Evolutionary conservation across 2,888 invertebrate species (phyloP).

Genomic region (Autographa pulchrina): DNA sequence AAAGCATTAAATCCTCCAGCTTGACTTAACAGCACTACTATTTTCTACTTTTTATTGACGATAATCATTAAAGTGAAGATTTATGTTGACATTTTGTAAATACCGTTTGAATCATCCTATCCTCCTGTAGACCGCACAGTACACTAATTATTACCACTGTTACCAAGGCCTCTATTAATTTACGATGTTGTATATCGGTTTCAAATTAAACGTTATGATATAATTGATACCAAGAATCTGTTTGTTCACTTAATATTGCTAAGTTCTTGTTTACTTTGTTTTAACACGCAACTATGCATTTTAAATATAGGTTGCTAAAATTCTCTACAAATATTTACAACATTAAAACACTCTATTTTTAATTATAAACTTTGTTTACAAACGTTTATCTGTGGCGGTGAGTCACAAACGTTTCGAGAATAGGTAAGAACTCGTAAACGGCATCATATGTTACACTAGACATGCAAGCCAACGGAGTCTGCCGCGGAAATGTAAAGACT

Average conservation of each 20-base stretch:
- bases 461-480: slow-evolving; percentile 18
- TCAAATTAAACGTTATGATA: slow-evolving; percentile 25
- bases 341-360: slow-evolving; percentile 57
- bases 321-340: slow-evolving; percentile 24
- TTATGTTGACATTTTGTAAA: slow-evolving; percentile 59
- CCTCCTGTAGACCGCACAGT: slow-evolving; percentile 47
- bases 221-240: slow-evolving; percentile 24
- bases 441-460: slow-evolving; percentile 36
- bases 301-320: slow-evolving; percentile 21
- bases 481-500: slow-evolving; percentile 50
- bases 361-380: slow-evolving; percentile 51
- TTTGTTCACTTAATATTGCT: slow-evolving; percentile 17
- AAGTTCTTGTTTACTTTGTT: slow-evolving; percentile 34
- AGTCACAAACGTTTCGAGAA: slow-evolving; percentile 41
- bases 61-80: slow-evolving; percentile 52
- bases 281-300: neutral
- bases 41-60: slow-evolving; percentile 51
- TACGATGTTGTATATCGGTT: slow-evolving; percentile 19
- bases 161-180: slow-evolving; percentile 26
- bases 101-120: slow-evolving; percentile 46
- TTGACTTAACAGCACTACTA: slow-evolving; percentile 25
- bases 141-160: slow-evolving; percentile 45
- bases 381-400: slow-evolving; percentile 47
- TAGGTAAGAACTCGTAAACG: slow-evolving; percentile 40
- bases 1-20: slow-evolving; percentile 17